Conservation (phyloP, 2,113 vertebrate species). For the Ancistrus triradiatus region DNA sequence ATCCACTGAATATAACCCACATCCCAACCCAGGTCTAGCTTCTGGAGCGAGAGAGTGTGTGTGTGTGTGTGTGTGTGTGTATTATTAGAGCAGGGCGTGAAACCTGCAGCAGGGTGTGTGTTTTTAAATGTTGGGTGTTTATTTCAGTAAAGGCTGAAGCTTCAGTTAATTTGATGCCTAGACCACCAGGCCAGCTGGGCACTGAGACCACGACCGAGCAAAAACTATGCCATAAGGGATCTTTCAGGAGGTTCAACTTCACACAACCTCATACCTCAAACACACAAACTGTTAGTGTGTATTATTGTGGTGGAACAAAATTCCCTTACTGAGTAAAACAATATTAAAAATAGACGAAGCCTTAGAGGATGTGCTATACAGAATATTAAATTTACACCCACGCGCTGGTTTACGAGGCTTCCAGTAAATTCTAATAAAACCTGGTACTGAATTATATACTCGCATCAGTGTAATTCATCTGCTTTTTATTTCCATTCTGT, state of each 20-base stretch:
- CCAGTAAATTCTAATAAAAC: no score
- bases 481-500: no score
- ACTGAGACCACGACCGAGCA: not conserved
- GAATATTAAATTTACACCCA: no score
- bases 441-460: no score
- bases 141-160: conserved; percentile 4
- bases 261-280: not conserved
- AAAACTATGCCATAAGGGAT: not conserved
- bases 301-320: no score
- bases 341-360: no score
- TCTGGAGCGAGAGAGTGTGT: not conserved
- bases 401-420: no score
- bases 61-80: not conserved
- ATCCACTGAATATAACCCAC: conserved; percentile 18
- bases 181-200: conserved; percentile 14
- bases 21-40: not conserved
- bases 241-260: not conserved
- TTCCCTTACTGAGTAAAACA: no score
- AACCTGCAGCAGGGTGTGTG: not conserved
- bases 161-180: not conserved
- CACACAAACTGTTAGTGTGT: no score
- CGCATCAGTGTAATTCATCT: no score
- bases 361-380: no score
- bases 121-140: not conserved
- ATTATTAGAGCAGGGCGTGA: not conserved